These are phyloP conservation scores for Cydia splendana DNA, from an alignment of 1,140 invertebrate species.

Conservation along the genomic window DNA sequence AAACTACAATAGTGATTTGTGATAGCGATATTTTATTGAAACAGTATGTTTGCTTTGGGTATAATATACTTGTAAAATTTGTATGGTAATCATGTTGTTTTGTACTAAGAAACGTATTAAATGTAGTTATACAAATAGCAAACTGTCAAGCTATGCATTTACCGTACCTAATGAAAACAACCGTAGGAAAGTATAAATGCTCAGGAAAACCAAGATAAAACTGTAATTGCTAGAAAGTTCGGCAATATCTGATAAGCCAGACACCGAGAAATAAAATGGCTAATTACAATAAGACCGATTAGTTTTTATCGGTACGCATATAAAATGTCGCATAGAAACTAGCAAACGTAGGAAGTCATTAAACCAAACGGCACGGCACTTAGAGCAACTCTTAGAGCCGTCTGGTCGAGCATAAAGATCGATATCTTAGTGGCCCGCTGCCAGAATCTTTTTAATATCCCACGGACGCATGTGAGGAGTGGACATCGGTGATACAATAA, in stretches of 20 bases:
- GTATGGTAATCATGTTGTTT: too few species aligned
- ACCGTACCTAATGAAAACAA: not conserved
- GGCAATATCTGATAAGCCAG: conserved; percentile 1
- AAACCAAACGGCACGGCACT: conserved; percentile 72
- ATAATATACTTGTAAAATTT: too few species aligned
- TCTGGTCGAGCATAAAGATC: conserved; percentile 77
- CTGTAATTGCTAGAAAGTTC: not conserved
- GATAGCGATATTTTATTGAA: too few species aligned
- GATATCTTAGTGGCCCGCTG: conserved; percentile 74
- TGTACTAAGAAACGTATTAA: too few species aligned
- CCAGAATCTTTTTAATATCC: conserved; percentile 80
- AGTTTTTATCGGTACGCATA: conserved; percentile 11
- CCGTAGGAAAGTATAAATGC: not conserved
- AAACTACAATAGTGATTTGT: too few species aligned
- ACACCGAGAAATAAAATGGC: conserved; percentile 3
- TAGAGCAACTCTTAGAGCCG: conserved; percentile 69
- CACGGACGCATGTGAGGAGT: conserved; percentile 70
- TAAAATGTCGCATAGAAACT: conserved; percentile 69
- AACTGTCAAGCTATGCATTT: not conserved
- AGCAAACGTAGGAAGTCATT: conserved; percentile 77
- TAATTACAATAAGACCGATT: conserved; percentile 12
- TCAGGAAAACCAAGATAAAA: not conserved
- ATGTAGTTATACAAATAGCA: too few species aligned
- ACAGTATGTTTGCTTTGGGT: too few species aligned
- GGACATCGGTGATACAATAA: conserved; percentile 74